phyloP scores from a whole-genome alignment of 2,797 vertebrate species.

The Enteromius fasciolatus region DNA sequence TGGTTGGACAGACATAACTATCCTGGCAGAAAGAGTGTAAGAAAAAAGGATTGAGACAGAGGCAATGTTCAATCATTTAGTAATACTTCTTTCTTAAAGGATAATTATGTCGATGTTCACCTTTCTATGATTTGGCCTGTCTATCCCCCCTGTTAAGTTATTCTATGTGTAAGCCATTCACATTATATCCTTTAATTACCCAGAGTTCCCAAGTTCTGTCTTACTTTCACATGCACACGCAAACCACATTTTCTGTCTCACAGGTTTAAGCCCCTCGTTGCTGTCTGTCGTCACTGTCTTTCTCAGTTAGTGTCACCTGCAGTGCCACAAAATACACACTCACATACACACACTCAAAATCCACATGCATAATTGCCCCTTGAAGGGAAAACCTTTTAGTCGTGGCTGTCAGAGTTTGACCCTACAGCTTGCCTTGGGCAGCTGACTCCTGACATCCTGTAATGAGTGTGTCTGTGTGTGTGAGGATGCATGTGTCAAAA shows the following conservation, averaged over 20 bases:
- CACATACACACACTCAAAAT: conserved; percentile 27
- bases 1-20: conserved; percentile 12
- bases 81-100: background rate
- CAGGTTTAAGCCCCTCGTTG: conserved; percentile 18
- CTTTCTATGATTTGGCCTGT: conserved; percentile 1
- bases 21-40: conserved; percentile 16
- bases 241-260: conserved; percentile 11
- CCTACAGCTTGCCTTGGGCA: conserved; percentile 58
- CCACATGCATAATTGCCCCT: conserved; percentile 48
- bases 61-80: conserved; percentile 7
- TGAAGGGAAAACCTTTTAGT: conserved; percentile 63
- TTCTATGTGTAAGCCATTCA: background rate
- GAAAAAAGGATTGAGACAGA: background rate
- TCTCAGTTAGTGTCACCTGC: conserved; percentile 50
- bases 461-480: conserved; percentile 46
- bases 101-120: background rate
- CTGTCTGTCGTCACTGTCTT: conserved; percentile 47
- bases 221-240: background rate
- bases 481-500: conserved; percentile 24
- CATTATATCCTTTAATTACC: background rate
- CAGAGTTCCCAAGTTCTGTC: background rate
- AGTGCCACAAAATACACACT: conserved; percentile 30
- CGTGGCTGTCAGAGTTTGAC: conserved; percentile 53
- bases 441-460: conserved; percentile 56
- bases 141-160: background rate